Conservation (phyloP, 1,140 invertebrate genomes). For the Gonioctena quinquepunctata region DNA sequence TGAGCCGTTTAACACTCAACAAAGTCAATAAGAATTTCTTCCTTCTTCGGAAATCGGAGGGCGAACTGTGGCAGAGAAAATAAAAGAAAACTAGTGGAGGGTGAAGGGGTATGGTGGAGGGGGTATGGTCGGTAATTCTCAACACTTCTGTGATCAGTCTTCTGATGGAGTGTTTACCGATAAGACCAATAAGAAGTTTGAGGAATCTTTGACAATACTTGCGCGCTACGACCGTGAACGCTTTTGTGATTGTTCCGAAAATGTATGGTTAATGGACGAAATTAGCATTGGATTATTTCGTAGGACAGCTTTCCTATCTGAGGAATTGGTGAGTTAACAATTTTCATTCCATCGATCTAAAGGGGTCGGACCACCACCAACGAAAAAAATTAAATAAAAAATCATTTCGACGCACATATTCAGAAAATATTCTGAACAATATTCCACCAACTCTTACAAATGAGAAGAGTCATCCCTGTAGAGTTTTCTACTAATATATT, state of each 20-base stretch:
- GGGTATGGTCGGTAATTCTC: constrained; percentile 36
- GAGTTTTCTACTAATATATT: too few species aligned
- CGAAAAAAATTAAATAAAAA: too few species aligned
- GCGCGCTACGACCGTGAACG: not conserved
- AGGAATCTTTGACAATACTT: constrained; percentile 21
- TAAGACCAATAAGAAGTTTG: constrained; percentile 33
- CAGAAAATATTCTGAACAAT: too few species aligned
- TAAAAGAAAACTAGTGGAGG: constrained; percentile 30
- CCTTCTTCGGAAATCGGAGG: constrained; percentile 9
- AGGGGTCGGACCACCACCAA: too few species aligned
- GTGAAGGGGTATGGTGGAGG: not conserved
- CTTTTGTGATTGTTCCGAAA: not conserved
- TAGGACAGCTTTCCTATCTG: not conserved
- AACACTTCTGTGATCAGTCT: constrained; percentile 38
- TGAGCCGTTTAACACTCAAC: not conserved
- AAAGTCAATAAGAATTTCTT: constrained; percentile 4
- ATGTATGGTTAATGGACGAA: not conserved
- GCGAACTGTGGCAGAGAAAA: constrained; percentile 32
- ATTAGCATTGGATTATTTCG: not conserved
- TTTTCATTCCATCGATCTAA: too few species aligned
- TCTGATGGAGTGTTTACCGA: constrained; percentile 38
- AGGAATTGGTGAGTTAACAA: not conserved
- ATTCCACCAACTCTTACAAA: too few species aligned
- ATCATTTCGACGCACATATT: too few species aligned
- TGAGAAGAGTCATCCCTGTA: too few species aligned